phyloP scores from a whole-genome alignment of 2,888 invertebrate species.

The Troilus luridus region DNA sequence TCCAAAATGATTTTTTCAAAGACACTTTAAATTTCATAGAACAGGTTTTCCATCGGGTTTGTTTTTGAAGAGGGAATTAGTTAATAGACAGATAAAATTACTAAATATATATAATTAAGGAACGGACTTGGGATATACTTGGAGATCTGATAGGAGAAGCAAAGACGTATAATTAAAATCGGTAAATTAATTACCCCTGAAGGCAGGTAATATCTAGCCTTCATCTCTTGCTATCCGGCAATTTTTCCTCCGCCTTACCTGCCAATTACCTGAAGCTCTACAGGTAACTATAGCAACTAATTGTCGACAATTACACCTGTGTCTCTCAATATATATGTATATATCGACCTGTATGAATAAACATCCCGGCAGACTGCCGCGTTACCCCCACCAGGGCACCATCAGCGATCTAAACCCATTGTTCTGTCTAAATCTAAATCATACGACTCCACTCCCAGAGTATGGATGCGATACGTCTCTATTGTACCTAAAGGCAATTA shows the following conservation, averaged over 20 bases:
- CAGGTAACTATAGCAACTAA: constrained; percentile 40
- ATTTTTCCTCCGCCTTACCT: constrained; percentile 43
- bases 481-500: background rate
- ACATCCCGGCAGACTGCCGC: constrained; percentile 45
- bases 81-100: constrained; percentile 38
- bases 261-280: constrained; percentile 21
- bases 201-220: constrained; percentile 40
- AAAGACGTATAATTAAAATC: constrained; percentile 26
- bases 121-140: background rate
- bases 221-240: constrained; percentile 42
- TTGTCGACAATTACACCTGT: constrained; percentile 45
- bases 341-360: constrained; percentile 41
- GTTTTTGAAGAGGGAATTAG: constrained; percentile 42
- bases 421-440: constrained; percentile 37
- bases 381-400: constrained; percentile 38
- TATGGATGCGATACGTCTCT: background rate
- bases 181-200: constrained; percentile 44
- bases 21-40: background rate
- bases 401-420: background rate
- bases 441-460: background rate
- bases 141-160: background rate
- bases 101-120: constrained; percentile 27
- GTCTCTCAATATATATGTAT: background rate
- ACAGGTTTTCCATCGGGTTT: constrained; percentile 21
- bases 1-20: background rate